Percentiles rank a stretch among this genome's conserved stretches.
Evolutionary conservation across 2,113 vertebrate species (phyloP).

Genomic region (Pogona vitticeps): DNA sequence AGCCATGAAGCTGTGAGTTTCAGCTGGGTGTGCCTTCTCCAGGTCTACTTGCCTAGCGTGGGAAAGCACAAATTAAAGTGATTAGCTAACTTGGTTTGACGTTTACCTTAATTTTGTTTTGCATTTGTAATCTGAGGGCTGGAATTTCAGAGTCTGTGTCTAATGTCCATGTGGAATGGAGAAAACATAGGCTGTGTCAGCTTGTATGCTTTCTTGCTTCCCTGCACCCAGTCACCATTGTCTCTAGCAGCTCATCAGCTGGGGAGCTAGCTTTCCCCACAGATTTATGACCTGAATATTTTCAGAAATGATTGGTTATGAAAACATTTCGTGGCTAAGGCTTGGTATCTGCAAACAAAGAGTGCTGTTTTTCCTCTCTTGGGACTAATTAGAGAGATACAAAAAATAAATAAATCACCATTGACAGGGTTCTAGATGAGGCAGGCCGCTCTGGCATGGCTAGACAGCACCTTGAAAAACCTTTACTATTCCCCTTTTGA

Average conservation of each 20-base stretch:
- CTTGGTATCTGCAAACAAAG: not conserved
- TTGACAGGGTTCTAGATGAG: no score
- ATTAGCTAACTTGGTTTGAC: not conserved
- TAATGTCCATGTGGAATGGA: not conserved
- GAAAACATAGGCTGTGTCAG: not conserved
- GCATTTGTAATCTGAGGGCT: not conserved
- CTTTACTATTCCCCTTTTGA: no score
- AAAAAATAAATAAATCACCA: no score
- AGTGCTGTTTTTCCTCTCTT: not conserved
- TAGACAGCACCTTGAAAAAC: no score
- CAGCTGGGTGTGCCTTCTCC: not conserved
- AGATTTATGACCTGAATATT: not conserved
- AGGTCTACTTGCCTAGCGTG: not conserved
- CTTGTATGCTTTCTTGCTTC: not conserved
- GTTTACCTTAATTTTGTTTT: not conserved
- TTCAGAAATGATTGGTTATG: not conserved
- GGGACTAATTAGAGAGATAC: no score
- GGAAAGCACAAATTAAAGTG: constrained; percentile 7
- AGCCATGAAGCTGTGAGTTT: constrained; percentile 1
- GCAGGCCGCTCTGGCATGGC: no score
- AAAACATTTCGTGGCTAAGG: not conserved
- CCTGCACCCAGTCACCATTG: not conserved
- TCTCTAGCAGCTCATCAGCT: not conserved
- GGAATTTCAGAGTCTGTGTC: not conserved
- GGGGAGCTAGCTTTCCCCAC: not conserved